These are phyloP conservation scores for Tiliacea aurago DNA, from an alignment of 2,888 invertebrate species.

Conservation along the genomic window DNA sequence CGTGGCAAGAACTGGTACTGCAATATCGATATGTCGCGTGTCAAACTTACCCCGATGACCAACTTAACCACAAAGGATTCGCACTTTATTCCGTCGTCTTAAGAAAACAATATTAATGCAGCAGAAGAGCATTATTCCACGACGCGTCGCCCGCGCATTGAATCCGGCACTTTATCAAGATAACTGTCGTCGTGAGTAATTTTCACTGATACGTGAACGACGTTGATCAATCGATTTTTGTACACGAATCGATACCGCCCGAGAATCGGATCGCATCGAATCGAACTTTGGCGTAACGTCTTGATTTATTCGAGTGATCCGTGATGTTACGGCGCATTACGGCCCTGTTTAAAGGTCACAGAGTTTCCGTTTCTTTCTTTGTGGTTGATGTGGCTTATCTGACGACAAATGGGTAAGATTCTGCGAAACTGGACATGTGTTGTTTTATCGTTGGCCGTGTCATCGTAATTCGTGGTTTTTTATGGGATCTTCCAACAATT, in stretches of 20 bases:
- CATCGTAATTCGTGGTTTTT: conserved; percentile 48
- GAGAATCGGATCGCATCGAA: conserved; percentile 68
- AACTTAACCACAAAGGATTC: conserved; percentile 41
- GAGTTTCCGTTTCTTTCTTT: conserved; percentile 51
- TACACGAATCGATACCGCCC: conserved; percentile 66
- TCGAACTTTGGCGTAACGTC: conserved; percentile 66
- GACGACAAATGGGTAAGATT: conserved; percentile 51
- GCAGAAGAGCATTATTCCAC: conserved; percentile 50
- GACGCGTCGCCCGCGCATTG: conserved; percentile 66
- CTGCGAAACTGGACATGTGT: conserved; percentile 41
- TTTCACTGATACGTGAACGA: conserved; percentile 77
- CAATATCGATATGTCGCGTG: conserved; percentile 20
- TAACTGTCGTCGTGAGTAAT: conserved; percentile 83
- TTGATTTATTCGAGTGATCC: conserved; percentile 74
- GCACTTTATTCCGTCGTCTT: conserved; percentile 36
- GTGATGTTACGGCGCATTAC: conserved; percentile 66
- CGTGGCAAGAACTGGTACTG: background rate
- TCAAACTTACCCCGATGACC: conserved; percentile 17
- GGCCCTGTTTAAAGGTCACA: conserved; percentile 55
- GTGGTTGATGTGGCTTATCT: conserved; percentile 47
- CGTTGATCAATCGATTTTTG: conserved; percentile 86
- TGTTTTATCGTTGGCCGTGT: conserved; percentile 44
- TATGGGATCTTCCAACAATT: conserved; percentile 34
- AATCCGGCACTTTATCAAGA: conserved; percentile 82
- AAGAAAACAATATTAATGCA: conserved; percentile 60